Percentiles rank a stretch among this genome's conserved stretches.
phyloP scores from a whole-genome alignment of 1,140 invertebrate genomes.

The Sinonovacula constricta region DNA sequence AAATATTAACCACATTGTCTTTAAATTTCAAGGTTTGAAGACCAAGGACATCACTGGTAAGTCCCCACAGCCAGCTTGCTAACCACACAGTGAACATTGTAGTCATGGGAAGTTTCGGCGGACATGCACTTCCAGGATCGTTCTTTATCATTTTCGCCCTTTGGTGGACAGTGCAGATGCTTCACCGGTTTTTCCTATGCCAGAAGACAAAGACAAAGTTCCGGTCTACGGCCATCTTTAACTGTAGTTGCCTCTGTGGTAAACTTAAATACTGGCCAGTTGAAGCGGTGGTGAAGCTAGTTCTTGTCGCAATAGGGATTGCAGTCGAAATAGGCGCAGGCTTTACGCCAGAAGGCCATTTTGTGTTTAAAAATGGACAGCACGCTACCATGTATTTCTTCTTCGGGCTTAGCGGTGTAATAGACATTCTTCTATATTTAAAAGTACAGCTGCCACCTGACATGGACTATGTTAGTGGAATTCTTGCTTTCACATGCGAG shows the following conservation, averaged over 20 bases:
- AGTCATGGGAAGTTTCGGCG: conserved; percentile 79
- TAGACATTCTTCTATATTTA: conserved; percentile 78
- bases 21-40: no score
- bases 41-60: no score
- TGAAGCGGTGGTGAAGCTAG: conserved; percentile 78
- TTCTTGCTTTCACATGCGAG: conserved; percentile 79
- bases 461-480: conserved; percentile 77
- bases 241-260: conserved; percentile 71
- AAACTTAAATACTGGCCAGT: conserved; percentile 67
- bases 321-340: conserved; percentile 77
- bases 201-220: no score
- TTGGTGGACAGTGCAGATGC: conserved; percentile 79
- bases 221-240: conserved; percentile 73
- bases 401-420: conserved; percentile 78
- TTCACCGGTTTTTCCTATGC: conserved; percentile 71
- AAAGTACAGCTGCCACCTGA: conserved; percentile 75
- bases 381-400: conserved; percentile 82
- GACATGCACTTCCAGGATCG: conserved; percentile 80
- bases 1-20: no score
- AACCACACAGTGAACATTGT: no score
- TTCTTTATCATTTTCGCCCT: conserved; percentile 80
- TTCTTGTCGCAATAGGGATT: conserved; percentile 76
- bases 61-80: no score
- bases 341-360: conserved; percentile 75
- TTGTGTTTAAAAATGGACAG: conserved; percentile 79